Evolutionary conservation across 2,797 vertebrate genomes (phyloP).

Genomic region (Diplodus sargus): DNA sequence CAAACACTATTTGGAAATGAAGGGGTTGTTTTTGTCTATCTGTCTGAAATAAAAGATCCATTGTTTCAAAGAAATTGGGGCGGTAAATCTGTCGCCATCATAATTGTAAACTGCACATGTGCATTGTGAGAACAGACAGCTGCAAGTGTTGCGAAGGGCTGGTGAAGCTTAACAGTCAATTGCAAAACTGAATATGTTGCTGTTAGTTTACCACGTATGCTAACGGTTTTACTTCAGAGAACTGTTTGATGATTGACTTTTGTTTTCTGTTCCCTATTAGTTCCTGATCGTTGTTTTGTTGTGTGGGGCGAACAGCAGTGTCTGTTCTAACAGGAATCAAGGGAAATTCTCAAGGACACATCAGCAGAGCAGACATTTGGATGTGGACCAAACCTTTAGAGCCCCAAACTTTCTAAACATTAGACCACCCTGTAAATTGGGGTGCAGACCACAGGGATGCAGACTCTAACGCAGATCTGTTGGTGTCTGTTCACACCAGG

Average conservation of each 20-base stretch:
- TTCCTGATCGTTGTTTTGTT: constrained; percentile 27
- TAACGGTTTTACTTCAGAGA: neutral
- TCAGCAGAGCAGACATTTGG: constrained; percentile 46
- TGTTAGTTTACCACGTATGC: neutral
- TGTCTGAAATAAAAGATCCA: neutral
- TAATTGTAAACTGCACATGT: neutral
- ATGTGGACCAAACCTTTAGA: constrained; percentile 41
- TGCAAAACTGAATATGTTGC: neutral
- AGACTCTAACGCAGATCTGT: constrained; percentile 35
- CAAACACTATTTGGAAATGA: neutral
- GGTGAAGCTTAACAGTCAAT: neutral
- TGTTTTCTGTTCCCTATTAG: constrained; percentile 12
- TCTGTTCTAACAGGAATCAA: constrained; percentile 5
- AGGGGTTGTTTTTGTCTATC: neutral
- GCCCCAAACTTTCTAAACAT: constrained; percentile 20
- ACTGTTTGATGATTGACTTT: constrained; percentile 8
- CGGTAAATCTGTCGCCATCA: neutral
- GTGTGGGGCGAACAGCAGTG: neutral
- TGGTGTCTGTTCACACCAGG: constrained; percentile 45
- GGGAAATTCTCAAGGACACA: constrained; percentile 15
- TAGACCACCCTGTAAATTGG: constrained; percentile 51
- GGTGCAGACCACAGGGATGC: constrained; percentile 21
- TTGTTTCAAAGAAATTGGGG: neutral
- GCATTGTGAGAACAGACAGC: neutral
- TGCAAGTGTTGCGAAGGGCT: neutral